Conservation (phyloP, 1,140 invertebrate genomes). For the Ips nitidus region DNA sequence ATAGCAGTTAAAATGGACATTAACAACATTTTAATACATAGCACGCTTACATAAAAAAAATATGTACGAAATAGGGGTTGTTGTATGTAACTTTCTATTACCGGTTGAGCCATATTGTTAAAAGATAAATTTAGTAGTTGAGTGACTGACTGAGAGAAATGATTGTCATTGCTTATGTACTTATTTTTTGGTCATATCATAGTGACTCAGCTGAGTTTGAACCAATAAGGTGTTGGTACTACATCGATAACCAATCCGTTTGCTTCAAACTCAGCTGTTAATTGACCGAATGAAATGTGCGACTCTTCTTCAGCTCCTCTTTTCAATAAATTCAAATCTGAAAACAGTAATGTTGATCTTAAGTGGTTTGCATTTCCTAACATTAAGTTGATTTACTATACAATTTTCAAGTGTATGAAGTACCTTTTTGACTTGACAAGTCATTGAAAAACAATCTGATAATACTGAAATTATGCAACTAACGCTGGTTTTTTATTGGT, state of each 20-base stretch:
- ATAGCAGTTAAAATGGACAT: conserved; percentile 60
- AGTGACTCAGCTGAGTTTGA: neutral
- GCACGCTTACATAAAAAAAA: conserved; percentile 60
- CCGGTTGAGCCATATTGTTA: conserved; percentile 36
- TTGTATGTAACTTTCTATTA: conserved; percentile 25
- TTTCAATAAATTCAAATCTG: no score
- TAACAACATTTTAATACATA: conserved; percentile 61
- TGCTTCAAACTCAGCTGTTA: neutral
- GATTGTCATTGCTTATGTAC: neutral
- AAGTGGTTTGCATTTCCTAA: no score
- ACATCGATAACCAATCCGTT: no score
- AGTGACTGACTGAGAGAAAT: neutral
- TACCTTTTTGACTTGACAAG: no score
- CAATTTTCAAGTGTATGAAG: no score
- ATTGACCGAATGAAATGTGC: neutral
- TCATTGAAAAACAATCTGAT: no score
- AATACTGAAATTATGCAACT: neutral
- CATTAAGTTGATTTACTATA: no score
- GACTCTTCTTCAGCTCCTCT: no score
- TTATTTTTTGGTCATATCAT: neutral
- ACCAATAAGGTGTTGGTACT: neutral
- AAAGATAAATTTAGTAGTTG: neutral
- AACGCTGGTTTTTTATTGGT: neutral
- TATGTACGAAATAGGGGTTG: conserved; percentile 58
- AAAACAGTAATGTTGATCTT: no score